phyloP scores from a whole-genome alignment of 1,140 invertebrate genomes.

The Rhagoletis pomonella region DNA sequence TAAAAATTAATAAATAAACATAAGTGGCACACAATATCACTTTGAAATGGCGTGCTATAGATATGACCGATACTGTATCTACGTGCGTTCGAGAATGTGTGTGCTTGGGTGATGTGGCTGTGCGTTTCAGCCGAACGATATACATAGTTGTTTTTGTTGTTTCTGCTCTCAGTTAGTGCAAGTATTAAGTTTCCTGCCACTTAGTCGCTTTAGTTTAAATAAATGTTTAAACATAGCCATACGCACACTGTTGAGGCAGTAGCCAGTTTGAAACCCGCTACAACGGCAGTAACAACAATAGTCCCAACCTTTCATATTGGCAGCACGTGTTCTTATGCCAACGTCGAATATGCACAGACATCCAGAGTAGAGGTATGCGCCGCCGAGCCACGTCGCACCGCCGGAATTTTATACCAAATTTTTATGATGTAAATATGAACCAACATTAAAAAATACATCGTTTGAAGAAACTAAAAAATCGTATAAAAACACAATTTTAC shows the following conservation, averaged over 20 bases:
- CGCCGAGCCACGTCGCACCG: too few species aligned
- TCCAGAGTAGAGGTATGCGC: too few species aligned
- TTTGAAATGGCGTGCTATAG: too few species aligned
- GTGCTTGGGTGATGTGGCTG: not conserved
- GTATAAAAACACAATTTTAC: too few species aligned
- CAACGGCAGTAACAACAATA: not conserved
- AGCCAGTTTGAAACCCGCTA: not conserved
- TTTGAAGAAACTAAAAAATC: too few species aligned
- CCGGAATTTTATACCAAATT: too few species aligned
- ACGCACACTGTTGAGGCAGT: not conserved
- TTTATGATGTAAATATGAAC: too few species aligned
- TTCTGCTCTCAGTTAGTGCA: not conserved
- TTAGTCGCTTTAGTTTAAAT: conserved; percentile 17
- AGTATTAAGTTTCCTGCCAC: conserved; percentile 42
- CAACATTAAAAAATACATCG: too few species aligned
- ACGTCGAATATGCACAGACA: not conserved
- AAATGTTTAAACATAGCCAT: not conserved
- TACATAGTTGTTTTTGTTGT: not conserved
- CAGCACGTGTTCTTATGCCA: conserved; percentile 14
- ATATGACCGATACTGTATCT: too few species aligned
- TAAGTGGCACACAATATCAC: too few species aligned
- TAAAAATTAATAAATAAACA: too few species aligned
- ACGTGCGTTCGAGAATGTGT: not conserved
- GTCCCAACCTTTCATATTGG: not conserved
- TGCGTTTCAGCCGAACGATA: too few species aligned